Conservation (phyloP, 2,113 vertebrate genomes). For the Thamnophis sirtalis region DNA sequence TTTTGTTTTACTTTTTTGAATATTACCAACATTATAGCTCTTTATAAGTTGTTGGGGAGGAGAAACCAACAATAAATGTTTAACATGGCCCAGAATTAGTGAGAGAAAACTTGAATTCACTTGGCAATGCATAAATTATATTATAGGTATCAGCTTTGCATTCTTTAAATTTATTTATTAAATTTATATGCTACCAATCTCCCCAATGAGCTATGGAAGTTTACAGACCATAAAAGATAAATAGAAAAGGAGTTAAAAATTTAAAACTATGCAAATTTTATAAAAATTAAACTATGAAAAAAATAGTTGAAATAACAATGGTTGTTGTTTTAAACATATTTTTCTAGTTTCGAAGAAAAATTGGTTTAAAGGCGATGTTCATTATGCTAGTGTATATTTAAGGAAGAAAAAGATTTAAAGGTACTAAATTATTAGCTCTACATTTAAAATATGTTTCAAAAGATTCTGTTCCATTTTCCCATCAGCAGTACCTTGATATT, state of each 20-base stretch:
- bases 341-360: slow-evolving; percentile 23
- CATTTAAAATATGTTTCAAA: slow-evolving; percentile 28
- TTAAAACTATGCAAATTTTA: background rate
- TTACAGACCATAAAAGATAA: background rate
- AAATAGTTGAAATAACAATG: background rate
- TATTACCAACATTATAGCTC: background rate
- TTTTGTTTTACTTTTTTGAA: slow-evolving; percentile 25
- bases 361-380: background rate
- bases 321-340: slow-evolving; percentile 31
- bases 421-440: slow-evolving; percentile 19
- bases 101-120: background rate
- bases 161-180: background rate
- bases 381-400: slow-evolving; percentile 31
- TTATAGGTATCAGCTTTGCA: background rate
- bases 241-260: background rate
- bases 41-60: too few species aligned
- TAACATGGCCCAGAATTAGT: background rate
- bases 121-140: background rate
- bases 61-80: background rate
- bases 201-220: background rate
- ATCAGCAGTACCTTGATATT: slow-evolving; percentile 44
- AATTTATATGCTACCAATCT: background rate
- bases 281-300: background rate
- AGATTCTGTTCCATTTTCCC: slow-evolving; percentile 45
- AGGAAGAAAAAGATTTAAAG: slow-evolving; percentile 25